A percentile compares a stretch with the other conserved stretches of the same genome.
Evolutionary conservation across 2,888 invertebrate genomes (phyloP).

Genomic region (Odontocerum albicorne): DNA sequence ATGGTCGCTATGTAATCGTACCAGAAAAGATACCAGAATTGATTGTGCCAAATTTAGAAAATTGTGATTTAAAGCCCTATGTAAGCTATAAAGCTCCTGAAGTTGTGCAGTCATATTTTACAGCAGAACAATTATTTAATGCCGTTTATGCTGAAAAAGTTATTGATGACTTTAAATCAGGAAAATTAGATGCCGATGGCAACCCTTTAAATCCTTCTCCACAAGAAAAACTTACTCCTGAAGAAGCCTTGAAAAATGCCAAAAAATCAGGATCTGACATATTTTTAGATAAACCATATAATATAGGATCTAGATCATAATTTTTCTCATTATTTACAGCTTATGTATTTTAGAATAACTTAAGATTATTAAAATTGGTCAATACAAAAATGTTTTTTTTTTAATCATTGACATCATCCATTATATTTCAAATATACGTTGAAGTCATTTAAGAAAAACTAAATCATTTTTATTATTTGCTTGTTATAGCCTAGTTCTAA

Average conservation of each 20-base stretch:
- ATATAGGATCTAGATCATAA: too few relatives aligned
- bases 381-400: too few relatives aligned
- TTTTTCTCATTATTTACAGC: too few relatives aligned
- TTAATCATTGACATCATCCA: too few relatives aligned
- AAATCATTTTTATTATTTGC: too few relatives aligned
- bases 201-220: conserved; percentile 70
- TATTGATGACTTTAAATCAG: conserved; percentile 69
- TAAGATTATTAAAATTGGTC: too few relatives aligned
- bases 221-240: conserved; percentile 69
- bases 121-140: conserved; percentile 79
- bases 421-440: too few relatives aligned
- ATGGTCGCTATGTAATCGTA: conserved; percentile 61
- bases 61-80: conserved; percentile 88
- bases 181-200: conserved; percentile 70
- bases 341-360: too few relatives aligned
- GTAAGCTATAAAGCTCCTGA: conserved; percentile 84
- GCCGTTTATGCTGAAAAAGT: conserved; percentile 81
- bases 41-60: conserved; percentile 86
- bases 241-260: conserved; percentile 70
- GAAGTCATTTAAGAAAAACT: too few relatives aligned
- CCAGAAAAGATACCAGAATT: conserved; percentile 92
- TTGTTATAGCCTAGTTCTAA: too few relatives aligned
- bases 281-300: too few relatives aligned
- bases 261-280: conserved; percentile 82
- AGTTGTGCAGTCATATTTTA: conserved; percentile 78